A percentile compares a stretch with the other conserved stretches of the same genome.
These are phyloP conservation scores for Scrobipalpa costella DNA, from an alignment of 2,888 invertebrate genomes.

Conservation along the genomic window DNA sequence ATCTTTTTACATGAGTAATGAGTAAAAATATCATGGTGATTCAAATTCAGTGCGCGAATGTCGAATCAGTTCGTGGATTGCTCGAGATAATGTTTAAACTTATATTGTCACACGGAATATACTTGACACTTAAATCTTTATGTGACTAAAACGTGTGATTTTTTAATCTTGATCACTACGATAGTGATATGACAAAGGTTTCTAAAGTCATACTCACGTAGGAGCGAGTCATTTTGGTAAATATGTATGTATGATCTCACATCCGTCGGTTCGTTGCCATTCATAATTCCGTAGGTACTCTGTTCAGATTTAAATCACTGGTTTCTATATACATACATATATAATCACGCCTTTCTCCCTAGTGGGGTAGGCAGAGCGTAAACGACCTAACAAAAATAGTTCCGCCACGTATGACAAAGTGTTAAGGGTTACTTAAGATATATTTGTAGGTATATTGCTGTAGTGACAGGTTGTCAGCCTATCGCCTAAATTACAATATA, in stretches of 20 bases:
- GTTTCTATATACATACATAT: too few relatives aligned
- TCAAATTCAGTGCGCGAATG: slow-evolving; percentile 62
- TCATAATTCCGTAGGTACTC: background rate
- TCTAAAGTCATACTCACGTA: background rate
- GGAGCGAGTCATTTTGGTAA: background rate
- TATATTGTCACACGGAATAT: slow-evolving; percentile 6
- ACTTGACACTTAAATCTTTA: background rate
- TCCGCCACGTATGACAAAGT: too few relatives aligned
- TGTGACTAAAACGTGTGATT: background rate
- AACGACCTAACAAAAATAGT: too few relatives aligned
- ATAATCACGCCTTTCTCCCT: too few relatives aligned
- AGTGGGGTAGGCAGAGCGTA: too few relatives aligned
- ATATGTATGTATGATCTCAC: background rate
- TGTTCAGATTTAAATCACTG: too few relatives aligned
- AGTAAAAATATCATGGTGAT: slow-evolving; percentile 40
- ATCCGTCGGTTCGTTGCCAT: background rate
- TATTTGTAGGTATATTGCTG: too few relatives aligned
- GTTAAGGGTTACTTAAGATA: too few relatives aligned
- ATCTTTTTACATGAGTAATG: background rate
- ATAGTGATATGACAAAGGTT: slow-evolving; percentile 7
- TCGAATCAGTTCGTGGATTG: slow-evolving; percentile 39
- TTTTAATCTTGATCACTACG: slow-evolving; percentile 11
- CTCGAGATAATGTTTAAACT: slow-evolving; percentile 18
- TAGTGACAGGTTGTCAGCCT: too few relatives aligned
- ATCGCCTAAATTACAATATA: too few relatives aligned